Conservation (phyloP, 2,797 vertebrate species). For the Micromesistius poutassou region DNA sequence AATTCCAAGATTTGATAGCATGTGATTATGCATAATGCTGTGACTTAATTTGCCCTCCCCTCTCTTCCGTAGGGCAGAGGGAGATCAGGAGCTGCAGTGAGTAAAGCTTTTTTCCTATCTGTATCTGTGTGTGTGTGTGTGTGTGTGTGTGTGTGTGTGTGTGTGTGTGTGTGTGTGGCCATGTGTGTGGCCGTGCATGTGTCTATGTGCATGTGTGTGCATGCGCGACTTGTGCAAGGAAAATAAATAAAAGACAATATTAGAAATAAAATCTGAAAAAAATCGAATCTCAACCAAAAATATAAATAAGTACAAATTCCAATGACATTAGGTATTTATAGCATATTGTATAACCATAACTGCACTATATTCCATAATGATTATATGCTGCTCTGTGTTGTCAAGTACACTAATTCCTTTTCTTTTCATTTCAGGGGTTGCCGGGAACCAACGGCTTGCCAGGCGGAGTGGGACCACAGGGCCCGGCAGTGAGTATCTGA, state of each 20-base stretch:
- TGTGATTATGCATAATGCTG: conserved; percentile 28
- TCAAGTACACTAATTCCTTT: background rate
- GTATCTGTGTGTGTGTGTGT: conserved; percentile 10
- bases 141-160: background rate
- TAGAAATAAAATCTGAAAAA: too few species aligned
- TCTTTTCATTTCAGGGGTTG: conserved; percentile 78
- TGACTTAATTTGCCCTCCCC: conserved; percentile 64
- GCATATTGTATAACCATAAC: background rate
- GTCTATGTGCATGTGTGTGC: background rate
- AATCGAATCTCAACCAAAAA: too few species aligned
- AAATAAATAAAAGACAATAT: background rate
- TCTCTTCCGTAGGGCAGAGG: conserved; percentile 89
- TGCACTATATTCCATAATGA: background rate
- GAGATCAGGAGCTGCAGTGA: conserved; percentile 90
- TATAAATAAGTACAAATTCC: background rate
- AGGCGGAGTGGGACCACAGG: conserved; percentile 85
- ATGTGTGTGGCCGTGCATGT: background rate
- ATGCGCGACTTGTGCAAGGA: background rate
- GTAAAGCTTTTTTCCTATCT: conserved; percentile 54
- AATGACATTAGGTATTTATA: background rate
- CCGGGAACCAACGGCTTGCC: conserved; percentile 87
- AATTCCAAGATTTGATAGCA: background rate
- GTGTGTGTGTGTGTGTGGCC: background rate
- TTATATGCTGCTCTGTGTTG: background rate
- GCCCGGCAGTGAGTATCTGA: conserved; percentile 80